Evolutionary conservation across 2,888 invertebrate species (phyloP), one percentile per base, ranked within the genome.

Genomic region (Sinopyrophorus schimmeli): DNA sequence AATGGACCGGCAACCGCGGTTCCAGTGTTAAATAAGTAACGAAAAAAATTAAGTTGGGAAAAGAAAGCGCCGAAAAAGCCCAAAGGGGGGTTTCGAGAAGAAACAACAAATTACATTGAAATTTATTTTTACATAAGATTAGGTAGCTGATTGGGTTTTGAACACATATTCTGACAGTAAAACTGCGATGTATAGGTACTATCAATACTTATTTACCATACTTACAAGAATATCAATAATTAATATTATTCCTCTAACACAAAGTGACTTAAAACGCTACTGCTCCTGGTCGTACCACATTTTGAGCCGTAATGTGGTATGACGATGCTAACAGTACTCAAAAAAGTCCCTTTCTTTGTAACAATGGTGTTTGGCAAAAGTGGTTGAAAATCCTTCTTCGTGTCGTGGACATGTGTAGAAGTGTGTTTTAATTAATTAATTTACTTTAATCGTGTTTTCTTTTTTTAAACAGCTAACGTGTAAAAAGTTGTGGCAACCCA

Each of bases 91-190:
- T n/a, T n/a, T n/a, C n/a, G n/a, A n/a, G 26, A 10, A 27, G 16
- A 38, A 38, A 17, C n/a, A 11, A 26, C n/a, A 26, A 4, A 28
- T 50, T 66, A 66, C 64, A 66, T 63, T 65, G 65, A 65, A 63
- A 62, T 62, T 70, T 72, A 70, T 69, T 71, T 70, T 69, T 68
- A 71, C 71, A 71, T 72, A 70, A 71, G 69, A 70, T 67, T 71
- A 71, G 68, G 67, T 71, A 72, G 70, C 70, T 73, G 74, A 74
- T 73, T 74, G 73, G 72, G 70, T 72, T 71, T 67, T 73, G 73
- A 73, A 74, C 74, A 74, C 73, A 73, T 74, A 72, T 72, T 70
- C 68, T 62, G 68, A 72, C 71, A 71, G 71, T 72, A 68, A 69
- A 69, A 70, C 70, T 71, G 70, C 67, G 66, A 68, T 67, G 63